Conservation (phyloP, 2,113 vertebrate genomes). For the Pyxicephalus adspersus region DNA sequence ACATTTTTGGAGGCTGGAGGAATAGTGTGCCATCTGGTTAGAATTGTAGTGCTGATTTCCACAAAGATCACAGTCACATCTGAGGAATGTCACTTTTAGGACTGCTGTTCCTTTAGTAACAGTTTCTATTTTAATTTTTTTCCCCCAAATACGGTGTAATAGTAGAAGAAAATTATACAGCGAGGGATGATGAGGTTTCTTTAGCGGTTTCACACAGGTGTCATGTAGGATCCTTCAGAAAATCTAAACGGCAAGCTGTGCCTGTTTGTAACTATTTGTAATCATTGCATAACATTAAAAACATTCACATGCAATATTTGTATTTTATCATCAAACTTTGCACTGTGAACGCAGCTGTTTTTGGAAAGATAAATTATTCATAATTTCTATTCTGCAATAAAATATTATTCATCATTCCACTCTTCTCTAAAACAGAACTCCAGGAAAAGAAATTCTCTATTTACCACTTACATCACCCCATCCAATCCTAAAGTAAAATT, state of each 20-base stretch:
- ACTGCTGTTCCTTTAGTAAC: conserved; percentile 20
- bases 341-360: too few relatives aligned
- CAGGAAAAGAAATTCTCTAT: too few relatives aligned
- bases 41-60: conserved; percentile 26
- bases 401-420: too few relatives aligned
- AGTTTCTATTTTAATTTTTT: conserved; percentile 21
- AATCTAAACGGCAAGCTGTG: not conserved
- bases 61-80: not conserved
- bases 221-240: not conserved
- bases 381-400: too few relatives aligned
- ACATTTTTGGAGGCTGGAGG: not conserved
- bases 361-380: too few relatives aligned
- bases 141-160: conserved; percentile 3
- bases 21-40: conserved; percentile 35
- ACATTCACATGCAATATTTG: too few relatives aligned
- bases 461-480: too few relatives aligned
- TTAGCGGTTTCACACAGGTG: conserved; percentile 9
- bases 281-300: too few relatives aligned
- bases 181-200: conserved; percentile 1
- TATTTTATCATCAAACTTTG: too few relatives aligned
- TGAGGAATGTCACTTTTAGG: conserved; percentile 23
- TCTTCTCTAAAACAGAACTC: too few relatives aligned
- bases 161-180: conserved; percentile 14
- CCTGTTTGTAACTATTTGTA: too few relatives aligned
- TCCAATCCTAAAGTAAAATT: too few relatives aligned